Evolutionary conservation across 2,888 invertebrate genomes (phyloP), one percentile per base, ranked within the genome.

Genomic region (Orthonevra nobilis): DNA sequence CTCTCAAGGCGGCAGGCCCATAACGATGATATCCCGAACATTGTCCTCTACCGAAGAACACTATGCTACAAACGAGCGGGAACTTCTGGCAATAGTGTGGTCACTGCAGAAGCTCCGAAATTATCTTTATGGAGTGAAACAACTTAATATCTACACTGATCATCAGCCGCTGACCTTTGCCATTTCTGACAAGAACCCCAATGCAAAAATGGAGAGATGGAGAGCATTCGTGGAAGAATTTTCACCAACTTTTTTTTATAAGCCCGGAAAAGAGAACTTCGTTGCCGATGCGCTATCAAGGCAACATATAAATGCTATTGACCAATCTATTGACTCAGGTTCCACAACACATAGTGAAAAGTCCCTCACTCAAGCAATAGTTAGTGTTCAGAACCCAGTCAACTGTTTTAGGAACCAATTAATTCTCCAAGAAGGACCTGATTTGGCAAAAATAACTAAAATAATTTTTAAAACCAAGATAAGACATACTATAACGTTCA

Each of bases 71-170:
- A 84, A 86, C n/a, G 86, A 87, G 63, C 86, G 86, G 26, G 86
- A 88, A 81, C 54, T 88, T 2, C 46, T 86, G 28, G 84, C 84
- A 2, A 85, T 87, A 2, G 83, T 87, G 0, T 86, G 85, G 85
- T 85, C 85, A 0, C 66, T 84, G 1, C 84, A 87, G 68, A 84
- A 85, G 19, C 86, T 87, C 12, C 58, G 85, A 26, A 85, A 86
- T 2, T 87, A 86, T 30, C 30, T 88, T 2, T 87, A 86, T 38
- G 87, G 86, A 1, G 83, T 82, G 20, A 83, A 26, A 26, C 60
- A 79, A 38, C 12, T 82, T 4, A 75, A 17, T 5, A 82, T 83
- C 34, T 81, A 15, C 36, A 82, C 73, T 1, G 72, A 81, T 40
- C 79, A 81, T 36, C 79, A 82, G 20, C 60, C 72, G 1, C 26